phyloP scores from a whole-genome alignment of 1,140 invertebrate genomes.

The Leptoteleia sp. region DNA sequence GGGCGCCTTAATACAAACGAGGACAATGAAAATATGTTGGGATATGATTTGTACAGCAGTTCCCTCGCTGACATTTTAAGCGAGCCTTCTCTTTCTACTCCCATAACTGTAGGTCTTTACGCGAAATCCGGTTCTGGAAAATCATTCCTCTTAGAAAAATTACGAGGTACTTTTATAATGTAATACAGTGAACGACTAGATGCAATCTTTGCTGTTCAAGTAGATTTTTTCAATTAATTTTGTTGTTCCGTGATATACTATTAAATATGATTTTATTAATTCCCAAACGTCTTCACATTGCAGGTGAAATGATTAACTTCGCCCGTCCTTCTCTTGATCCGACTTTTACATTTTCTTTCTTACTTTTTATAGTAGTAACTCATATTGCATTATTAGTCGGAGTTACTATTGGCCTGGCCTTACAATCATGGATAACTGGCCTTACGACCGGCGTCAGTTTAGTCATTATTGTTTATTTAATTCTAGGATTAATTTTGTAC shows the following conservation, averaged over 20 bases:
- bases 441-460: conserved; percentile 82
- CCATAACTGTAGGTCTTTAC: conserved; percentile 97
- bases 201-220: too few relatives aligned
- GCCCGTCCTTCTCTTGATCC: conserved; percentile 95
- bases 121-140: conserved; percentile 99
- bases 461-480: conserved; percentile 83
- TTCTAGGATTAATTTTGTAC: conserved; percentile 86
- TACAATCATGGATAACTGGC: conserved; percentile 85
- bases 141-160: conserved; percentile 96
- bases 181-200: too few relatives aligned
- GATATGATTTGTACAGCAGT: conserved; percentile 98
- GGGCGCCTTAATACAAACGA: conserved; percentile 94
- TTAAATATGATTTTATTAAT: too few relatives aligned
- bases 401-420: conserved; percentile 85
- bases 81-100: conserved; percentile 96
- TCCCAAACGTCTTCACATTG: too few relatives aligned
- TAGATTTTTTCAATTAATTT: too few relatives aligned
- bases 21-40: conserved; percentile 97
- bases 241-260: too few relatives aligned
- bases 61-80: conserved; percentile 98
- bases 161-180: conserved; percentile 89
- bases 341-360: conserved; percentile 87
- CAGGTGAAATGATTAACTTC: conserved; percentile 99
- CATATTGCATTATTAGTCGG: conserved; percentile 89
- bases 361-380: conserved; percentile 87